Evolutionary conservation across 2,113 vertebrate species (phyloP).

Genomic region (Collichthys lucidus): DNA sequence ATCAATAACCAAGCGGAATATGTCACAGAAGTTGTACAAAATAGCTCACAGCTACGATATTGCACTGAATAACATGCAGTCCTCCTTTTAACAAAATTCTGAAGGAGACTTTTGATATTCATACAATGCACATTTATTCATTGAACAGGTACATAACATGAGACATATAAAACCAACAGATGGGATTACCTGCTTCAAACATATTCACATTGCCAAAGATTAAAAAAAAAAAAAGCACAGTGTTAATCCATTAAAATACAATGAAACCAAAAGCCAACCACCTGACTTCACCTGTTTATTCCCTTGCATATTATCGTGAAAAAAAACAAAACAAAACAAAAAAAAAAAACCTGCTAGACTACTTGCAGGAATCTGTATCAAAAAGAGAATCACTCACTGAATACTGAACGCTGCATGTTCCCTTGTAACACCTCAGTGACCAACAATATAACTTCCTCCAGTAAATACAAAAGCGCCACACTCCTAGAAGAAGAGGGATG

Average conservation of each 20-base stretch:
- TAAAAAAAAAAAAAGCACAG: neutral
- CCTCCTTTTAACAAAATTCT: neutral
- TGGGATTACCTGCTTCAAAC: neutral
- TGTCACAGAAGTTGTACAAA: constrained; percentile 22
- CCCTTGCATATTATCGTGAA: neutral
- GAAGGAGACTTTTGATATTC: neutral
- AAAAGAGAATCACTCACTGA: constrained; percentile 30
- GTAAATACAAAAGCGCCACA: constrained; percentile 45
- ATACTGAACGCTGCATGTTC: constrained; percentile 9
- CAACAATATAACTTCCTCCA: constrained; percentile 33
- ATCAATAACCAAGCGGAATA: constrained; percentile 56
- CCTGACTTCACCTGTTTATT: neutral
- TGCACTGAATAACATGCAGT: neutral
- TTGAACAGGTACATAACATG: neutral
- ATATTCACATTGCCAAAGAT: constrained; percentile 27
- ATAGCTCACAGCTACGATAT: constrained; percentile 7
- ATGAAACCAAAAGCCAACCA: neutral
- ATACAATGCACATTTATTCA: constrained; percentile 27
- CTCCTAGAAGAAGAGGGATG: constrained; percentile 21
- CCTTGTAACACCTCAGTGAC: constrained; percentile 47
- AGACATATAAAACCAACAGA: constrained; percentile 33
- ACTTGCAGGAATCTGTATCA: constrained; percentile 15
- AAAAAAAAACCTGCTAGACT: constrained; percentile 22
- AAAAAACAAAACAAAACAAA: neutral
- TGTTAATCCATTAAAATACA: constrained; percentile 14